These are phyloP conservation scores for Neofelis nebulosa DNA, from an alignment of 2,113 vertebrate genomes.

Conservation along the genomic window DNA sequence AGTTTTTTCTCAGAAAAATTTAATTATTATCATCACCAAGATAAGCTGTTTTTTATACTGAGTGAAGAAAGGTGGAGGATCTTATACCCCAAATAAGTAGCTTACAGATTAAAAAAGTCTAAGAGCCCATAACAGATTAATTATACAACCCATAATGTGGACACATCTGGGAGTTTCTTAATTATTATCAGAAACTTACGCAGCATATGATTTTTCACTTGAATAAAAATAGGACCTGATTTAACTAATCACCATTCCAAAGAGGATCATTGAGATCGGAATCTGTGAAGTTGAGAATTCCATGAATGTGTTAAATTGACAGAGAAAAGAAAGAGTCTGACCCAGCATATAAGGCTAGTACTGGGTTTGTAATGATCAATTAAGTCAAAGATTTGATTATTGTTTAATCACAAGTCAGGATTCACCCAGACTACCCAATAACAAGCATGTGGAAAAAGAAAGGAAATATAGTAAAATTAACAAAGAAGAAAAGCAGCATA, in stretches of 20 bases:
- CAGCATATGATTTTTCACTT: background rate
- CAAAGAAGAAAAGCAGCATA: background rate
- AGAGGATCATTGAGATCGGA: background rate
- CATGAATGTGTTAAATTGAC: background rate
- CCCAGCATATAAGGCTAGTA: background rate
- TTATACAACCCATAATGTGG: background rate
- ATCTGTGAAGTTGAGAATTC: background rate
- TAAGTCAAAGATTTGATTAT: background rate
- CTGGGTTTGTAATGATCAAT: background rate
- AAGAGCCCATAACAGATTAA: background rate
- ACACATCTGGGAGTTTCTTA: slow-evolving; percentile 2
- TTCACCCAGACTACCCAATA: background rate
- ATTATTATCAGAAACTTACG: background rate
- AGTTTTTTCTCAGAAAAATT: background rate
- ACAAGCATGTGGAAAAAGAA: background rate
- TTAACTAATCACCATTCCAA: slow-evolving; percentile 17
- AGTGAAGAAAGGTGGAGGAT: background rate
- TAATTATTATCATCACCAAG: background rate
- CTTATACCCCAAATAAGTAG: background rate
- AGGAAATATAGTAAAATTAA: background rate
- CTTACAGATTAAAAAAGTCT: background rate
- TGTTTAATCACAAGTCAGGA: background rate
- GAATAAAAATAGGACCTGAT: background rate
- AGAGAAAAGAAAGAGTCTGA: background rate
- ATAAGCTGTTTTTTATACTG: background rate